These are phyloP conservation scores for Himalopsyche tibetana DNA, from an alignment of 2,888 invertebrate genomes.

Conservation along the genomic window DNA sequence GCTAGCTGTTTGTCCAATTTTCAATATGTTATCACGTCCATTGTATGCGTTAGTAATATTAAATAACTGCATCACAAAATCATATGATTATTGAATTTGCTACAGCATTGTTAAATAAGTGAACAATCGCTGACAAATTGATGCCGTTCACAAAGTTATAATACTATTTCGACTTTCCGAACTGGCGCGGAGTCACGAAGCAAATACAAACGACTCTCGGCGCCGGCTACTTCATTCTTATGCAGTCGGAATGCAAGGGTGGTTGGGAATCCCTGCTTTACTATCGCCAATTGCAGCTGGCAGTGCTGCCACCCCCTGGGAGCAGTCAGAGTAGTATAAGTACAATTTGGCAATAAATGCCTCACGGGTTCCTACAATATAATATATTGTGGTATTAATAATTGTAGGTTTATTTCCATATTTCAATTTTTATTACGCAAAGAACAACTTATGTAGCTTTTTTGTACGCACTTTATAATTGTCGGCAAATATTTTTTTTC, in stretches of 20 bases:
- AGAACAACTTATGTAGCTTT: too few relatives aligned
- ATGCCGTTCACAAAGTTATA: background rate
- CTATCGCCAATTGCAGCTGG: background rate
- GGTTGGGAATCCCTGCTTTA: background rate
- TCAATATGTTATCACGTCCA: background rate
- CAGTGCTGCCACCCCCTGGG: background rate
- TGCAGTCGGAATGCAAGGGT: background rate
- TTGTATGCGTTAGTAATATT: background rate
- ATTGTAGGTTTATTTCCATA: background rate
- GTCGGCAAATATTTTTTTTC: too few relatives aligned
- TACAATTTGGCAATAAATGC: background rate
- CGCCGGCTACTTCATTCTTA: background rate
- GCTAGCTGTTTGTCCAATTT: too few relatives aligned
- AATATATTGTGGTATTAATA: too few relatives aligned
- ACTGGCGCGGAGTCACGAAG: background rate
- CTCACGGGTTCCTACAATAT: background rate
- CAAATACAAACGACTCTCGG: background rate
- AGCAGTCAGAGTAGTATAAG: background rate
- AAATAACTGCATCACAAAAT: background rate
- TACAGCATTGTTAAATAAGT: background rate
- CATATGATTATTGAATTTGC: background rate
- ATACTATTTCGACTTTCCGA: conserved; percentile 1
- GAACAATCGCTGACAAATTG: conserved; percentile 11
- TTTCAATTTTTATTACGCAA: background rate
- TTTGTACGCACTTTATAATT: too few relatives aligned